phyloP scores from a whole-genome alignment of 2,888 invertebrate genomes.

The Cerceris rybyensis region DNA sequence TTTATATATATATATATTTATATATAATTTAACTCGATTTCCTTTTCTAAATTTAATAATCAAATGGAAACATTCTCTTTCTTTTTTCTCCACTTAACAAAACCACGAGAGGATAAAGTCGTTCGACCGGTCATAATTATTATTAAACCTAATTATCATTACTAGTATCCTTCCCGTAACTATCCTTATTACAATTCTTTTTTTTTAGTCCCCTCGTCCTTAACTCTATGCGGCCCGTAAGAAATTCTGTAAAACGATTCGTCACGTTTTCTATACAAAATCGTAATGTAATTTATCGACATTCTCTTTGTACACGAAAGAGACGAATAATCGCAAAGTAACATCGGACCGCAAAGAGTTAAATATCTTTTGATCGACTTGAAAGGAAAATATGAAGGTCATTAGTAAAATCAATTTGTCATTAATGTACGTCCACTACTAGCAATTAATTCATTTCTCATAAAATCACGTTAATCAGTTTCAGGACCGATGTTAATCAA shows the following conservation, averaged over 20 bases:
- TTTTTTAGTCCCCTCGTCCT: neutral
- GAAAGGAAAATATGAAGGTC: too few relatives aligned
- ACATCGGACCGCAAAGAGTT: neutral
- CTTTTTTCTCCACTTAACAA: neutral
- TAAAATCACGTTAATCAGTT: too few relatives aligned
- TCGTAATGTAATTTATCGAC: neutral
- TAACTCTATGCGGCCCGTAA: neutral
- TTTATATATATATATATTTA: too few relatives aligned
- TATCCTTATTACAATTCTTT: conserved; percentile 3
- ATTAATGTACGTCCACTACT: too few relatives aligned
- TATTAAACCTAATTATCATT: conserved; percentile 7
- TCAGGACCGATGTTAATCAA: too few relatives aligned
- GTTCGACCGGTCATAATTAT: conserved; percentile 1
- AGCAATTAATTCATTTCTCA: too few relatives aligned
- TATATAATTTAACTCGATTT: too few relatives aligned
- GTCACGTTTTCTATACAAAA: neutral
- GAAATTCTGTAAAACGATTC: neutral
- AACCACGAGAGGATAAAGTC: neutral
- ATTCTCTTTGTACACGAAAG: neutral
- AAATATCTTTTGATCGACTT: neutral
- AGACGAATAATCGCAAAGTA: neutral
- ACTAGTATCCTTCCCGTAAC: neutral
- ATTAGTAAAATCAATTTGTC: too few relatives aligned
- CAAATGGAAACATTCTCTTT: too few relatives aligned
- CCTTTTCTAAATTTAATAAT: too few relatives aligned